Evolutionary conservation across 2,113 vertebrate species (phyloP).

Genomic region (zebrafish (Danio rerio)): DNA sequence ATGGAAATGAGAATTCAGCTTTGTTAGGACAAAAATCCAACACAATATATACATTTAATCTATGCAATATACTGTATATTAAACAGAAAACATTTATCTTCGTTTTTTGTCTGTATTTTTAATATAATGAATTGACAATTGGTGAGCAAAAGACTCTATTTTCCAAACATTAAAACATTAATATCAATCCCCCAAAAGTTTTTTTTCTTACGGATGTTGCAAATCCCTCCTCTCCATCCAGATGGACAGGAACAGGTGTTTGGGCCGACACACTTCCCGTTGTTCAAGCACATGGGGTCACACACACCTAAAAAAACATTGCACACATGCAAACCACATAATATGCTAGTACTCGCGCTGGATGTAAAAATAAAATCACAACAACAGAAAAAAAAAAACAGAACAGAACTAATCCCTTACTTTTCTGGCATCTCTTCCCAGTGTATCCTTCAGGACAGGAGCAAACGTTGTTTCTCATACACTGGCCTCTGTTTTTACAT

Average conservation of each 20-base stretch:
- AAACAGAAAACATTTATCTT: too few relatives aligned
- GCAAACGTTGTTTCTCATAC: constrained; percentile 89
- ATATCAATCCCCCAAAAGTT: too few relatives aligned
- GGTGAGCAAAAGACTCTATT: not conserved
- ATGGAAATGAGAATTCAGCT: too few relatives aligned
- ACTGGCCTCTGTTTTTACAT: constrained; percentile 91
- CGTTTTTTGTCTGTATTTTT: not conserved
- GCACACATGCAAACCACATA: not conserved
- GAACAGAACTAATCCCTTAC: constrained; percentile 71
- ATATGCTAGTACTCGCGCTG: not conserved
- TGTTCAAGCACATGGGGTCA: constrained; percentile 89
- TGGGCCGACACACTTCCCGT: constrained; percentile 86
- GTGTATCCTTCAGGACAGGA: constrained; percentile 84
- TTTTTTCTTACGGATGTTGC: constrained; percentile 79
- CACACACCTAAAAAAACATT: constrained; percentile 82
- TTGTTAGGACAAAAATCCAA: too few relatives aligned
- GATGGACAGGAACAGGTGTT: constrained; percentile 89
- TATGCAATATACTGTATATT: too few relatives aligned
- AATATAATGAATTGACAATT: not conserved
- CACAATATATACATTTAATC: too few relatives aligned
- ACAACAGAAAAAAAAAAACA: not conserved
- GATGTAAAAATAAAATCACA: not conserved
- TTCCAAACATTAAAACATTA: too few relatives aligned
- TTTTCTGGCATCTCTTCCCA: constrained; percentile 88
- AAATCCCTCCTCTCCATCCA: constrained; percentile 86